These are phyloP conservation scores for Poicephalus meyeri DNA, from an alignment of 2,113 vertebrate species.

Conservation along the genomic window DNA sequence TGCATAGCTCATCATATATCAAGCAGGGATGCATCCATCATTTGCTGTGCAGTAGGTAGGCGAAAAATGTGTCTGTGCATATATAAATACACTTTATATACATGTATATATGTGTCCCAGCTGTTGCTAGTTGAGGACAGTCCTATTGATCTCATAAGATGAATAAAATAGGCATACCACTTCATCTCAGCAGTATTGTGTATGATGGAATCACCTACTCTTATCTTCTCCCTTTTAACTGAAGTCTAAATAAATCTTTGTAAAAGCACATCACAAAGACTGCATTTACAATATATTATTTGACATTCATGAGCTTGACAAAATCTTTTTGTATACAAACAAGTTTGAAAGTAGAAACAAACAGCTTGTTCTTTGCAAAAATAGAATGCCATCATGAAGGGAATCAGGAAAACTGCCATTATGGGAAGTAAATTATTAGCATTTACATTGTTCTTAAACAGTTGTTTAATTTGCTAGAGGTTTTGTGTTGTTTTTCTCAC, in stretches of 20 bases:
- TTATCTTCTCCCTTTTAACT: background rate
- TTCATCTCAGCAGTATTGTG: background rate
- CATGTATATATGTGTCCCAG: background rate
- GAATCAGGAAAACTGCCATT: background rate
- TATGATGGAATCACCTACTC: background rate
- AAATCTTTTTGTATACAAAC: background rate
- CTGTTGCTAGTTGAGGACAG: background rate
- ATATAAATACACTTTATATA: background rate
- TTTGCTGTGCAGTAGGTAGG: background rate
- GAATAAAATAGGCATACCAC: background rate
- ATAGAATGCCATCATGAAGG: background rate
- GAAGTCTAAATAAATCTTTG: background rate
- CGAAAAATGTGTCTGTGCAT: background rate
- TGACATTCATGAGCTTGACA: background rate
- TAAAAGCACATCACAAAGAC: background rate
- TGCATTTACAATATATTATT: background rate
- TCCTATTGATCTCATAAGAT: background rate
- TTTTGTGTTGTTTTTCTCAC: background rate
- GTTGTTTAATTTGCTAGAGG: slow-evolving; percentile 1
- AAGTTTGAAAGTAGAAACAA: background rate
- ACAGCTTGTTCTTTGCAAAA: background rate
- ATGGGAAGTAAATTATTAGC: background rate
- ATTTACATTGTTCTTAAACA: slow-evolving; percentile 9
- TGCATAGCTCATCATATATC: background rate
- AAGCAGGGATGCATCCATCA: background rate